Conservation (phyloP, 2,113 vertebrate genomes). For the Emydura subglobosa region DNA sequence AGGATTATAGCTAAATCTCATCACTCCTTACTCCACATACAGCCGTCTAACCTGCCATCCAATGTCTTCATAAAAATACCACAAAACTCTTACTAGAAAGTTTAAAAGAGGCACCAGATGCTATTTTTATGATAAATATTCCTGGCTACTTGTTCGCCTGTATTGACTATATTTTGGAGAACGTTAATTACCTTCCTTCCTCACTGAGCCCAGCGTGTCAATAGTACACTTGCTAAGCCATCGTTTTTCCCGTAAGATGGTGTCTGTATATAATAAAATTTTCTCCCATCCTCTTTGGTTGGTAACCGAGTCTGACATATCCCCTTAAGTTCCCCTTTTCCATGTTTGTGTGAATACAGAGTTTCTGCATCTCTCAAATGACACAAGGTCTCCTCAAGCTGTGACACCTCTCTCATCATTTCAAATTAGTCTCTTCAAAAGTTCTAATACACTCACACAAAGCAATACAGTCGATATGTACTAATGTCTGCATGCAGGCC, state of each 20-base stretch:
- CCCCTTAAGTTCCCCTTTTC: neutral
- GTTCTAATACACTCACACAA: neutral
- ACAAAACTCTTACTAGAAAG: neutral
- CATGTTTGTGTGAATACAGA: neutral
- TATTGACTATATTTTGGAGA: neutral
- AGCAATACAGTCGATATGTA: neutral
- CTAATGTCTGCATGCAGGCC: neutral
- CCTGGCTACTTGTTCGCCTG: neutral
- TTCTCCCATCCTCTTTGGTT: neutral
- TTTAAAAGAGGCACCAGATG: neutral
- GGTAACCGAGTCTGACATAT: neutral
- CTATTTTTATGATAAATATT: neutral
- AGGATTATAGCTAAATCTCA: neutral
- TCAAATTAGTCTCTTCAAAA: neutral
- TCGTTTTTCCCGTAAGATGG: neutral
- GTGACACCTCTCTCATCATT: neutral
- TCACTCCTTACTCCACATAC: neutral
- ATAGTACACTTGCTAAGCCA: neutral
- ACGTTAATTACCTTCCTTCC: neutral
- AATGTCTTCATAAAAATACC: neutral
- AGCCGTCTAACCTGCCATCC: neutral
- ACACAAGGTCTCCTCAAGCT: fast-evolving
- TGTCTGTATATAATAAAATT: neutral
- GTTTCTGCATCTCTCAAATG: neutral
- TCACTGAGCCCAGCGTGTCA: neutral